Conservation (phyloP, 2,797 vertebrate species). For the Periophthalmus magnuspinnatus region DNA sequence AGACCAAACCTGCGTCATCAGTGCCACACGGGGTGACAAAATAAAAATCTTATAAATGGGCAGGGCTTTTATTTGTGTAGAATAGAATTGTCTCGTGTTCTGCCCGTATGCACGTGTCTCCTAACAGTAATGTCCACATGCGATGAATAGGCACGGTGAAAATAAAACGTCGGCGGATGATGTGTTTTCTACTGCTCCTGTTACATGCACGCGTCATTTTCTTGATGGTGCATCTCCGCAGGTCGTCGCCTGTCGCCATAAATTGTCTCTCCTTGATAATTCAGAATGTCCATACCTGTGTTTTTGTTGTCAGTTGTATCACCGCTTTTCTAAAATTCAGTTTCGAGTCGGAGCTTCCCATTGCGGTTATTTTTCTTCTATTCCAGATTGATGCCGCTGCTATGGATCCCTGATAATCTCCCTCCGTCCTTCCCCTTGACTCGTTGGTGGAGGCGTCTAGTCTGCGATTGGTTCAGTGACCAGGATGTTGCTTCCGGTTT, state of each 20-base stretch:
- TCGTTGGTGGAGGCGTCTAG: constrained; percentile 68
- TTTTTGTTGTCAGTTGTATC: constrained; percentile 96
- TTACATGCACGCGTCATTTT: constrained; percentile 27
- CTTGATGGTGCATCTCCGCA: constrained; percentile 55
- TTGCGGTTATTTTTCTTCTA: constrained; percentile 63
- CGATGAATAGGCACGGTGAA: not conserved
- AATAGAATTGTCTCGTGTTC: not conserved
- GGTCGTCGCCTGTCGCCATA: constrained; percentile 4
- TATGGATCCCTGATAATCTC: constrained; percentile 69
- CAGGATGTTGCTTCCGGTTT: constrained; percentile 71
- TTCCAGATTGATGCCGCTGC: constrained; percentile 44
- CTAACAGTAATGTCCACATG: not conserved
- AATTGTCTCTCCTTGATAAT: not conserved
- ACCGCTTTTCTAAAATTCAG: constrained; percentile 97
- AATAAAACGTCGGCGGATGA: not conserved
- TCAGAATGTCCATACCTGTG: constrained; percentile 81
- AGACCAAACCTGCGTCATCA: constrained; percentile 49
- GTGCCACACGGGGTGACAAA: constrained; percentile 3
- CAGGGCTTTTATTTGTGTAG: not conserved
- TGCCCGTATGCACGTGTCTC: not conserved
- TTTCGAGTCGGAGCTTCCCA: constrained; percentile 95
- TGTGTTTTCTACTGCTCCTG: constrained; percentile 12
- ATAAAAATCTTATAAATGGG: not conserved
- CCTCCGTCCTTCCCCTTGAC: constrained; percentile 62
- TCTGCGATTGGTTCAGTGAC: constrained; percentile 52